Evolutionary conservation across 2,113 vertebrate genomes (phyloP).

Genomic region (Cinclus cinclus): DNA sequence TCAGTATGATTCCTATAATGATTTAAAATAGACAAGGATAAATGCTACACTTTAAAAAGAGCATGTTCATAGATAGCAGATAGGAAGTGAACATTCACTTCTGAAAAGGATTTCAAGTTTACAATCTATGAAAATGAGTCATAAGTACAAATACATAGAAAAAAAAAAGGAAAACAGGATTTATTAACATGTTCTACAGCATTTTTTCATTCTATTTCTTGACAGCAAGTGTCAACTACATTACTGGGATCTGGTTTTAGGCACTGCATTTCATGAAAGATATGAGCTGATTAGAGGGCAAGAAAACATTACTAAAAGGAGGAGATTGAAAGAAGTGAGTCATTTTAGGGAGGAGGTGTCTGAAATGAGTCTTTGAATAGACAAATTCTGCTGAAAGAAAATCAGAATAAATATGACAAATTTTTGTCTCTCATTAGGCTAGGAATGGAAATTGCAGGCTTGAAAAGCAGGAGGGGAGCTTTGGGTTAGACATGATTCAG

Average conservation of each 20-base stretch:
- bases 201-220: background rate
- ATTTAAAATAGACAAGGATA: background rate
- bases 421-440: background rate
- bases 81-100: background rate
- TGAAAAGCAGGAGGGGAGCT: background rate
- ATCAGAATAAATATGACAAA: background rate
- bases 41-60: background rate
- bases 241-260: background rate
- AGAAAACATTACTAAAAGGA: background rate
- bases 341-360: background rate
- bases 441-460: background rate
- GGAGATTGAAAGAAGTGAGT: background rate
- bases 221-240: background rate
- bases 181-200: background rate
- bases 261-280: background rate
- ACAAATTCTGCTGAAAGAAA: conserved; percentile 17
- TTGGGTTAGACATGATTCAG: background rate
- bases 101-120: background rate
- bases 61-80: background rate
- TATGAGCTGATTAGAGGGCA: background rate
- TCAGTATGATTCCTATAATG: background rate
- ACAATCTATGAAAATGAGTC: background rate
- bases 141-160: background rate
- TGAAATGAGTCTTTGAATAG: conserved; percentile 2
- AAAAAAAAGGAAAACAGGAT: background rate